Percentiles rank a stretch among this genome's conserved stretches.
These are phyloP conservation scores for Octopus sinensis DNA, from an alignment of 1,140 invertebrate genomes.

Conservation along the genomic window DNA sequence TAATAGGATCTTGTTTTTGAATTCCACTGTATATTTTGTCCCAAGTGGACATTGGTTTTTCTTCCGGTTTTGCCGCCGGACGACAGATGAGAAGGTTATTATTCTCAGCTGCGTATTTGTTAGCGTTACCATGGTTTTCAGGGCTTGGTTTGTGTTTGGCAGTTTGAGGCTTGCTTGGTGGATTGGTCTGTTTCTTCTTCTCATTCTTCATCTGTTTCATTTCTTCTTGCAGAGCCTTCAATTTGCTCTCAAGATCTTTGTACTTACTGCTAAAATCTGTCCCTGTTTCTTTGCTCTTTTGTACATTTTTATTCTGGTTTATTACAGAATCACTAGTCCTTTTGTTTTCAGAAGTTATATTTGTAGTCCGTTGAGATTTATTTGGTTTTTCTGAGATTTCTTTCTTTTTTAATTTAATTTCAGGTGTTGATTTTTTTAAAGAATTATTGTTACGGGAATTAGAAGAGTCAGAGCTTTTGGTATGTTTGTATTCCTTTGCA, in stretches of 20 bases:
- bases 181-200: not conserved
- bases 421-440: not conserved
- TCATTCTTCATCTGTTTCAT: not conserved
- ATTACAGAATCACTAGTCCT: not conserved
- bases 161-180: not conserved
- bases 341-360: constrained; percentile 12
- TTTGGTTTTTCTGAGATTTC: constrained; percentile 12
- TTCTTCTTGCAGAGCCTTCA: not conserved
- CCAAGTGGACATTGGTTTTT: not conserved
- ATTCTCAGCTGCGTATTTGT: not conserved
- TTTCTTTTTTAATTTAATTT: constrained; percentile 6
- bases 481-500: constrained; percentile 23
- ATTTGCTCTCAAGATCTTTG: not conserved
- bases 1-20: not conserved
- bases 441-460: not conserved
- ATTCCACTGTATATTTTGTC: constrained; percentile 20
- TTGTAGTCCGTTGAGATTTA: constrained; percentile 6
- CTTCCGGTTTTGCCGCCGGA: not conserved
- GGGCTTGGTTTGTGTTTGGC: not conserved
- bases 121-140: not conserved
- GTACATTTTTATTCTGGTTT: not conserved
- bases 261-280: not conserved
- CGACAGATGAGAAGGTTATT: not conserved
- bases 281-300: not conserved
- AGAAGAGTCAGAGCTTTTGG: not conserved